Evolutionary conservation across 2,113 vertebrate genomes (phyloP), one percentile per base, ranked within the genome.

Genomic region (Pedionomus torquatus): DNA sequence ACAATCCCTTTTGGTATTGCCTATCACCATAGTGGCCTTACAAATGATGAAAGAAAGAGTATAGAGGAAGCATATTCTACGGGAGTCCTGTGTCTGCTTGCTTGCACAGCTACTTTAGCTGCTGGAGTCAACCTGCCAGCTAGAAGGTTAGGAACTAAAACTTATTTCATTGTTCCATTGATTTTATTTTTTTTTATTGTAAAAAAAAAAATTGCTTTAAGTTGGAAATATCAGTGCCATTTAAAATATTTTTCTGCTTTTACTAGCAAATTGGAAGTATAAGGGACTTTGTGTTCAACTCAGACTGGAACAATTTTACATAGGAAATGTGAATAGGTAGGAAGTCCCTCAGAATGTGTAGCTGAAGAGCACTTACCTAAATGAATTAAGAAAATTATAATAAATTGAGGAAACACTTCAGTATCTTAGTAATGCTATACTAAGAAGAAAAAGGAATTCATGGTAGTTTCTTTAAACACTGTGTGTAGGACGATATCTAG

Each of bases 81-180:
- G 5, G 99, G 99, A 3, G 95, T 98, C 35, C 98, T 99, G 28
- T 99, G 99, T 70, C 98, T 99, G 6, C 98, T 99, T 37, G 95
- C 99, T 91, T 99, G 99, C 89, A 99, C 99, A 18, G 99, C 99
- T 91, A 99, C 99, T 1, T 98, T 99, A 72, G 99, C 99, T 52
- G 99, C 99, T 12, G 99, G 99, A 21, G 98, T 99, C 96, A 99
- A 99, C 97, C 98, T 99, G 5, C 99, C 99, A 9, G 99, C 99
- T 13, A 98, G 99, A 93, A 99, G 99, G 99, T 99, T 13, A 79
- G 98, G 84, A 20, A 9, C n/a, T 11, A 30, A 81, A 80, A 88
- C 1, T 2, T 24, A 17, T 39, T 60, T 17, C 10, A 5, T 26
- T 82, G 55, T 35, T 89, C 52, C 33, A 5, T 74, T 83, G 21